Evolutionary conservation across 1,140 invertebrate species (phyloP).

Genomic region (Dendroctonus valens): DNA sequence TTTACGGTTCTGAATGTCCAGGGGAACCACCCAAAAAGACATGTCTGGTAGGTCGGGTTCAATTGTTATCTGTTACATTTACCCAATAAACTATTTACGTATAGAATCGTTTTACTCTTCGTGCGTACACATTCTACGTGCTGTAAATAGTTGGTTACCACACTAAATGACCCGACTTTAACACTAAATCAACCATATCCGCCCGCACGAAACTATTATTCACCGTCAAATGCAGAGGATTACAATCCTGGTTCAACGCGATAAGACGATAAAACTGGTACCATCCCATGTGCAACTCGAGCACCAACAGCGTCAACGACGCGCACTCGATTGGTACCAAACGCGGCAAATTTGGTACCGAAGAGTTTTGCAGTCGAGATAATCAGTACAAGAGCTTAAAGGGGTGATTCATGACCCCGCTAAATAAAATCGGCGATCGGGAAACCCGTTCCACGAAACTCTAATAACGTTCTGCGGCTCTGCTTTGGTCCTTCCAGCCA

Average conservation of each 20-base stretch:
- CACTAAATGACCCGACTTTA: not conserved
- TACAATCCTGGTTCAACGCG: constrained; percentile 10
- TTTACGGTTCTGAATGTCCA: no score
- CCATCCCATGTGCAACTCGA: constrained; percentile 13
- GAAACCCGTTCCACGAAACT: not conserved
- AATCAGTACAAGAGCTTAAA: no score
- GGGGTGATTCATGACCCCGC: no score
- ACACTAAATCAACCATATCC: constrained; percentile 6
- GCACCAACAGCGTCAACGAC: constrained; percentile 11
- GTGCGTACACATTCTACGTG: no score
- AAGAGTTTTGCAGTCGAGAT: no score
- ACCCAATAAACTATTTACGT: no score
- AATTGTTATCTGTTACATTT: no score
- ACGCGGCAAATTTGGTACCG: not conserved
- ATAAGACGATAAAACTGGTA: constrained; percentile 24
- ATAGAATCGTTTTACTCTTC: no score
- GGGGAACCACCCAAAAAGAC: no score
- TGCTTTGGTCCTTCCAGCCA: constrained; percentile 17
- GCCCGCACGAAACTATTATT: constrained; percentile 13
- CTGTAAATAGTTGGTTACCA: no score
- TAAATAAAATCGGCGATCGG: no score
- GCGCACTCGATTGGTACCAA: constrained; percentile 16
- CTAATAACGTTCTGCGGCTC: constrained; percentile 9
- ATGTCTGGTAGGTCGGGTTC: no score
- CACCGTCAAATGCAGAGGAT: constrained; percentile 4